phyloP scores from a whole-genome alignment of 2,113 vertebrate species.

The Agapornis roseicollis region DNA sequence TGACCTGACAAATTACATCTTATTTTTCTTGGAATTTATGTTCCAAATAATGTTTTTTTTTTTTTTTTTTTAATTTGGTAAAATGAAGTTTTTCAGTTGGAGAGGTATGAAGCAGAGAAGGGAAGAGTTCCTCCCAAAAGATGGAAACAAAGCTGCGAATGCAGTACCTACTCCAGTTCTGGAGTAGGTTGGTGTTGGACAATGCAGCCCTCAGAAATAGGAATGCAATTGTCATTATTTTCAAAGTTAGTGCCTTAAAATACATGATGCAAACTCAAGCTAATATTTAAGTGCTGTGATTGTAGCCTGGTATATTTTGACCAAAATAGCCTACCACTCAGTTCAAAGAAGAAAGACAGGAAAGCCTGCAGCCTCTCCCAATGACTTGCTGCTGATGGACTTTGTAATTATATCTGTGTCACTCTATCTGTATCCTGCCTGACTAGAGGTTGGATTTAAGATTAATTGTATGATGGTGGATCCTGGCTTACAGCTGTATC shows the following conservation, averaged over 20 bases:
- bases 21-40: neutral
- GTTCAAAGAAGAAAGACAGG: neutral
- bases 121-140: neutral
- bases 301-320: neutral
- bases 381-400: slow-evolving; percentile 16
- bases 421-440: neutral
- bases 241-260: neutral
- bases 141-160: neutral
- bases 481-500: slow-evolving; percentile 3
- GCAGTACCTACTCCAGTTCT: rapidly evolving
- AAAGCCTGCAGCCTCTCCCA: slow-evolving; percentile 4
- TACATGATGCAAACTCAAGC: neutral
- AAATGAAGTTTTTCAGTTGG: neutral
- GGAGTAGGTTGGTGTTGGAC: too few relatives aligned
- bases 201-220: neutral
- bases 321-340: neutral
- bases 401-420: slow-evolving; percentile 53
- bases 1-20: neutral
- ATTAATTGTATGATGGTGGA: slow-evolving; percentile 16
- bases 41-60: neutral
- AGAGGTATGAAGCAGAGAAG: neutral
- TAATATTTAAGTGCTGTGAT: neutral
- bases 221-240: neutral
- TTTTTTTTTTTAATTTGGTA: neutral
- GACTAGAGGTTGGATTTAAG: neutral